Percentiles rank a stretch among this genome's conserved stretches.
Conservation (phyloP, 2,888 invertebrate genomes). For the Phlogophora meticulosa region DNA sequence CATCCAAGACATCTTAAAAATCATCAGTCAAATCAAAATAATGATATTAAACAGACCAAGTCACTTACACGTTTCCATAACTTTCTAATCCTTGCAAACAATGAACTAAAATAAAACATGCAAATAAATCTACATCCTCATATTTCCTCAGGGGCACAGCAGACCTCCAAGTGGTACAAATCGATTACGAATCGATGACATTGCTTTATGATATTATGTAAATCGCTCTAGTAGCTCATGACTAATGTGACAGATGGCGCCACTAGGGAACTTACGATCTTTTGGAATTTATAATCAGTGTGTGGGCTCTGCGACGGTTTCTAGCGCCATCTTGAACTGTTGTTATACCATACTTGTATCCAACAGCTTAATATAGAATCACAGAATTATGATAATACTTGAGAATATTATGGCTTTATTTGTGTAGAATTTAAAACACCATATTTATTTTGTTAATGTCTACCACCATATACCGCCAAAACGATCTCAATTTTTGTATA, state of each 20-base stretch:
- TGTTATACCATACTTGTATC: constrained; percentile 10
- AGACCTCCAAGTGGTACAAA: constrained; percentile 34
- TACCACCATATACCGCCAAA: no score
- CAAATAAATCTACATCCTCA: constrained; percentile 5
- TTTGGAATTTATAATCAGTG: constrained; percentile 51
- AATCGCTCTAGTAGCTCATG: constrained; percentile 55
- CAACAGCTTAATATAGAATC: neutral
- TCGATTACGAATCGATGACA: constrained; percentile 50
- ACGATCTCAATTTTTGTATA: no score
- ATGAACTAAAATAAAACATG: neutral
- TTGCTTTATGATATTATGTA: constrained; percentile 53
- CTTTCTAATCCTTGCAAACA: neutral
- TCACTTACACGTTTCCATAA: neutral
- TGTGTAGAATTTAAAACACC: no score
- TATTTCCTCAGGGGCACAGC: constrained; percentile 16
- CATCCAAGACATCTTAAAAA: neutral
- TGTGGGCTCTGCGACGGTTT: constrained; percentile 55
- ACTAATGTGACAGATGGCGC: constrained; percentile 59
- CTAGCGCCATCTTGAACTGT: constrained; percentile 17
- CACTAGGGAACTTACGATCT: constrained; percentile 37
- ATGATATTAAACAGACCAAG: neutral
- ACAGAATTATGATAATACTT: neutral
- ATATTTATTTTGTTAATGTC: no score
- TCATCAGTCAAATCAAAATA: neutral
- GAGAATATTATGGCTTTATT: neutral